Conservation (phyloP, 2,888 invertebrate genomes). For the Amorpha juglandis region DNA sequence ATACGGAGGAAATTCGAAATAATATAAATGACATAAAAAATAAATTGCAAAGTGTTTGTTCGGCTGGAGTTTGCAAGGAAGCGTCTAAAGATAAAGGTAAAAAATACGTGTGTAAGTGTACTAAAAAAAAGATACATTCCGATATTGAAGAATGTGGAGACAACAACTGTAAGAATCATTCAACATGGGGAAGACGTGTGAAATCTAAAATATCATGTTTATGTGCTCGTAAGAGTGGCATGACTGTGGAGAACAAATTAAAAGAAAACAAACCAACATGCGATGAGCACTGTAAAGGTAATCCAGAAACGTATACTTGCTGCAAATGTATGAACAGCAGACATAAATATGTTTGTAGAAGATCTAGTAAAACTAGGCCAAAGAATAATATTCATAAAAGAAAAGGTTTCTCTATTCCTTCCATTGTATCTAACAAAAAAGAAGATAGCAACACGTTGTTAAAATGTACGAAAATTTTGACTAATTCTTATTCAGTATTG, state of each 20-base stretch:
- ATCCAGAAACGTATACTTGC: background rate
- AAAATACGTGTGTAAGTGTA: slow-evolving; percentile 29
- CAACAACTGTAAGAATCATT: slow-evolving; percentile 25
- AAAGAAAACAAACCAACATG: background rate
- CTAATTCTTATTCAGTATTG: slow-evolving; percentile 12
- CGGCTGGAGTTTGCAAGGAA: slow-evolving; percentile 31
- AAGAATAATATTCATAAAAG: slow-evolving; percentile 16
- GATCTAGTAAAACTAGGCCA: background rate
- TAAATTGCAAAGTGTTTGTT: slow-evolving; percentile 32
- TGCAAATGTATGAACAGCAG: background rate
- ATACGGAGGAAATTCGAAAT: slow-evolving; percentile 48
- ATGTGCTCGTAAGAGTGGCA: slow-evolving; percentile 4
- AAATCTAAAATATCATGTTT: slow-evolving; percentile 25
- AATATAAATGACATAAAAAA: slow-evolving; percentile 37
- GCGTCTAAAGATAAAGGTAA: slow-evolving; percentile 18
- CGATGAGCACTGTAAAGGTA: background rate
- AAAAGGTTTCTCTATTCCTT: slow-evolving; percentile 5
- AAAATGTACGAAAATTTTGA: background rate
- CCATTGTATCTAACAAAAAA: background rate
- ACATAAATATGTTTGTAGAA: background rate
- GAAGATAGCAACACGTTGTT: background rate
- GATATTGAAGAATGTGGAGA: slow-evolving; percentile 28
- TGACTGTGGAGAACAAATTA: background rate
- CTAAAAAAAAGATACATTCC: slow-evolving; percentile 9
- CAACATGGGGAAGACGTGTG: background rate